Percentiles rank a stretch among this genome's conserved stretches.
Conservation (phyloP, 2,888 invertebrate species). For the Athetis lepigone region DNA sequence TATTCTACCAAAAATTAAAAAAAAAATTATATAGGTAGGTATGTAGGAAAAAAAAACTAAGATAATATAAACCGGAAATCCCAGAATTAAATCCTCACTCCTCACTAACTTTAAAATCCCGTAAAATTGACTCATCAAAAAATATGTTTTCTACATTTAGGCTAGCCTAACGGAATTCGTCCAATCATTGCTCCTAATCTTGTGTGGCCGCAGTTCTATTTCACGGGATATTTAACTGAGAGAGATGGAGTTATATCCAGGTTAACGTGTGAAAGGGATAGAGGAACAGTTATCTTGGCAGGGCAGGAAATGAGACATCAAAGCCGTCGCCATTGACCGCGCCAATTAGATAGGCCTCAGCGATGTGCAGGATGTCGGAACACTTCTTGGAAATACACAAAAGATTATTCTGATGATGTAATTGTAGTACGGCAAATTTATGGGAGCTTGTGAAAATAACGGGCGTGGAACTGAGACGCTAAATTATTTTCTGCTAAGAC, state of each 20-base stretch:
- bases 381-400: constrained; percentile 58
- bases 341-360: constrained; percentile 69
- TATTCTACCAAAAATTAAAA: no score
- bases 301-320: constrained; percentile 74
- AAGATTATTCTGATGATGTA: constrained; percentile 55
- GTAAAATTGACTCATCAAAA: constrained; percentile 25
- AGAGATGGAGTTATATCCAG: constrained; percentile 12
- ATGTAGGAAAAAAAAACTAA: no score
- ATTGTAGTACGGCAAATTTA: constrained; percentile 39
- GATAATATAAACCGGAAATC: no score
- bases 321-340: constrained; percentile 66
- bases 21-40: no score
- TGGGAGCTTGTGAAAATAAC: neutral
- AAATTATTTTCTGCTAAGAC: no score
- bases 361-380: constrained; percentile 48
- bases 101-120: neutral
- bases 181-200: constrained; percentile 59
- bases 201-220: constrained; percentile 63
- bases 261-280: constrained; percentile 12
- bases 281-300: constrained; percentile 50
- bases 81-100: neutral
- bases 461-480: no score
- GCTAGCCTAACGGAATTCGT: constrained; percentile 45
- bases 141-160: constrained; percentile 6
- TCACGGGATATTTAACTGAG: constrained; percentile 51